Base-by-base conservation (phyloP, 2,113 vertebrate species). In the Labeo catla region DNA sequence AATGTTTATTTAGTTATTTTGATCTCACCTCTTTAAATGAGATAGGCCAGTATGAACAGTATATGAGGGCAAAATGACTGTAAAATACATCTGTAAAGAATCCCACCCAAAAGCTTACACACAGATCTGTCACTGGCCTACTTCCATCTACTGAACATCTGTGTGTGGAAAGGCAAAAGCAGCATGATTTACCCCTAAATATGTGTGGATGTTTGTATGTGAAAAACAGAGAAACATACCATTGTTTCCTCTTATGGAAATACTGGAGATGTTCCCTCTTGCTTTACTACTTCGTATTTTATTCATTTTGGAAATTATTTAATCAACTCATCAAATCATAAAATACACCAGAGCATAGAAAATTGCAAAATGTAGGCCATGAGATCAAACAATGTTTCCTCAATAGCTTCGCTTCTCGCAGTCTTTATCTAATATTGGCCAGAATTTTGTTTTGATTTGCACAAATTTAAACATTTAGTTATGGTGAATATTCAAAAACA, bases 101-200 rank as follows among this genome's bases (percentile, higher is more conserved):
- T 12, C 74, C 28, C 74, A 54, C 47, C 10, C 61, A 39, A 54
- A 66, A 54, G 36, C 61, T 65, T 78, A 79, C 61, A n/a, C 59
- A 85, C 74, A 66, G 59, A 52, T 77, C 47, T 78, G 43, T 16
- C 77, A 81, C 4, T 81, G 78, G 77, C 78, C 78, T 63, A 81
- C n/a, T 63, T 86, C 63, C 59, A 78, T 79, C 45, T 6, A 45
- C 73, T 78, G 19, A 57, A 78, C 83, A 74, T 81, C 65, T 84
- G 82, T 81, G 39, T 28, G 45, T 57, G 45, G 13, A 80, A 74
- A 43, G 76, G 47, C 15, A 81, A 74, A 85, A 66, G 45, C 34
- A 47, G 61, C 16, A 66, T 36, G 57, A 52, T 66, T 85, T 85
- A 83, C 36, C 52, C 36, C 84, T 52, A n/a, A 43, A 63, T 73